Evolutionary conservation across 1,140 invertebrate species (phyloP).

Genomic region (Proales similis): DNA sequence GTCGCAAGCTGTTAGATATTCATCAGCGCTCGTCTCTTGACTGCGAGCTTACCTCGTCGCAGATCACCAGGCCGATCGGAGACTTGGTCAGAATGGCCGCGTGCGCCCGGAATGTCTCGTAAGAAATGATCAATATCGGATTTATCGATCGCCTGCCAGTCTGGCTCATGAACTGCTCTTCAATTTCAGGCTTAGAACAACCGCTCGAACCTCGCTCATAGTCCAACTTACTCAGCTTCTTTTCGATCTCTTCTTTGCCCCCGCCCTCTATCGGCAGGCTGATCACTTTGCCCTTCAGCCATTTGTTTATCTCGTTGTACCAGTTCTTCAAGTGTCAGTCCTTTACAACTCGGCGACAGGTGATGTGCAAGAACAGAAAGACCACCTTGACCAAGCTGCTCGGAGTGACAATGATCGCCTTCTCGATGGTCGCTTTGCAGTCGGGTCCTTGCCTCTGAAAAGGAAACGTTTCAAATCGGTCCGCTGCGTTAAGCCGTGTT

Average conservation of each 20-base stretch:
- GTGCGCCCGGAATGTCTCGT: slow-evolving; percentile 95
- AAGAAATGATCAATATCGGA: slow-evolving; percentile 92
- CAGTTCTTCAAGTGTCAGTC: slow-evolving; percentile 65
- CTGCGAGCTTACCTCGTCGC: slow-evolving; percentile 70
- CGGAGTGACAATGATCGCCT: slow-evolving; percentile 88
- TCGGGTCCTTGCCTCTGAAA: slow-evolving; percentile 56
- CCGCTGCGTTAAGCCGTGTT: not conserved
- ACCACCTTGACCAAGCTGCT: slow-evolving; percentile 82
- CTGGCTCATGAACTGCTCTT: slow-evolving; percentile 53
- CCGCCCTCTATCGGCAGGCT: slow-evolving; percentile 84
- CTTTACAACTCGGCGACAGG: not conserved
- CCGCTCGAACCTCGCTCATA: not conserved
- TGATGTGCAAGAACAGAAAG: slow-evolving; percentile 18
- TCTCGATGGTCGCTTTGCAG: slow-evolving; percentile 72
- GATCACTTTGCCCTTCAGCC: slow-evolving; percentile 75
- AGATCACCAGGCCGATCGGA: slow-evolving; percentile 88
- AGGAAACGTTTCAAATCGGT: slow-evolving; percentile 11
- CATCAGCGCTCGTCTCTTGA: not conserved
- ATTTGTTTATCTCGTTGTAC: slow-evolving; percentile 96
- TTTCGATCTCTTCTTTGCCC: slow-evolving; percentile 76
- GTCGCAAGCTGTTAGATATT: slow-evolving; percentile 40
- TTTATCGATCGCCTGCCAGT: slow-evolving; percentile 59
- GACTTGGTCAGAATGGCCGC: slow-evolving; percentile 64
- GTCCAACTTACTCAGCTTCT: slow-evolving; percentile 68
- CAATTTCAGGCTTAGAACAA: slow-evolving; percentile 32